These are phyloP conservation scores for Tigriopus japonicus DNA, from an alignment of 1,140 invertebrate species.

Conservation along the genomic window DNA sequence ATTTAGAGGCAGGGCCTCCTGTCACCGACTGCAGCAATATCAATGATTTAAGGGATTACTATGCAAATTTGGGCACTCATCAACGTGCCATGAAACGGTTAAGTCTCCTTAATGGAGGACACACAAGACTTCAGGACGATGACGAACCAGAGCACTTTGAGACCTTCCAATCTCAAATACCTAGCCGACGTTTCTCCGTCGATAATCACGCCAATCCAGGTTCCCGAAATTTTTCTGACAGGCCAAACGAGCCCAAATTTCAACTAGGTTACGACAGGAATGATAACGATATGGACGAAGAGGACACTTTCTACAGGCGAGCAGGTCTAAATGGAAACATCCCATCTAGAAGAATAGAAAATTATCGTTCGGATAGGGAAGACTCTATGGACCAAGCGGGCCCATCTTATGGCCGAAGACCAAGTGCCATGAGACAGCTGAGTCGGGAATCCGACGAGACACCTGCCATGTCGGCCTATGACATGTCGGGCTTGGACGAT, in stretches of 20 bases:
- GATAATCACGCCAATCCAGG: too few species aligned
- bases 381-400: too few species aligned
- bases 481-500: neutral
- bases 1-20: neutral
- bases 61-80: neutral
- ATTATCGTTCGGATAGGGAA: too few species aligned
- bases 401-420: too few species aligned
- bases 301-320: neutral
- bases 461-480: too few species aligned
- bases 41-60: conserved; percentile 8
- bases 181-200: too few species aligned
- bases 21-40: neutral
- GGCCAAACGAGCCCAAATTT: too few species aligned
- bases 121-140: neutral
- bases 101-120: neutral
- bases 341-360: too few species aligned
- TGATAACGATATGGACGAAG: neutral
- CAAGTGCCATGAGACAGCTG: too few species aligned
- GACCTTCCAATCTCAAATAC: neutral
- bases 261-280: neutral
- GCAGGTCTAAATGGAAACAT: too few species aligned
- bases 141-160: neutral
- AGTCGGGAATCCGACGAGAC: too few species aligned
- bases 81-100: neutral
- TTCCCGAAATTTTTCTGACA: too few species aligned